Base-by-base conservation (phyloP, 2,113 vertebrate species). In the Carassius auratus region DNA sequence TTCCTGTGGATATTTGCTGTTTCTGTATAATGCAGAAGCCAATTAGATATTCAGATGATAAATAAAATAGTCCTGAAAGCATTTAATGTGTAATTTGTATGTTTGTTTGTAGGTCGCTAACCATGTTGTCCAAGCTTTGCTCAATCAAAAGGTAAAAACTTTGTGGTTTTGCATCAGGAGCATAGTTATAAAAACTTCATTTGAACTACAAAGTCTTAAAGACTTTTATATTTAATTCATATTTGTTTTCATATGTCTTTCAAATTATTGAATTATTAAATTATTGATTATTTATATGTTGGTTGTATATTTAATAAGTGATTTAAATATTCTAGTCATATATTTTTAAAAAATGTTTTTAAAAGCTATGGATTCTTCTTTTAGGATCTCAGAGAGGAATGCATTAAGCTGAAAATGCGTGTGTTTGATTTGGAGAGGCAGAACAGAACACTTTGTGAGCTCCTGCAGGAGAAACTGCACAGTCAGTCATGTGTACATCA, bases 381-480 rank as follows among this genome's bases (percentile, higher is more conserved):
- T 0, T 93, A 99, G 98, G 98, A 99, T 92, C 95, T 99, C 69
- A 93, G 98, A 0, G 97, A 99, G 90, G 97, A 99, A 90, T 99
- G 98, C 93, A 97, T 99, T 92, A 98, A 97, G 91, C 95, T 99
- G 91, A 98, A 99, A 92, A 98, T 97, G 92, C 90, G 97, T 30
- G 98, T 99, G 78, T 98, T 97, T 17, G 97, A 99, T 92, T 94
- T 99, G 92, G 98, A 99, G 91, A 92, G 96, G 48, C 98, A 99
- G 94, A 99, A 99, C 95, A 93, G 97, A 92, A 93, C 96, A 7
- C 95, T 99, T 45, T 98, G 96, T 0, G 94, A 97, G 88, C 96
- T 99, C 62, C 96, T 99, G 86, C 97, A 97, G 90, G 97, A 99
- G 94, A 98, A 97, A 83, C 93, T 98, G 80, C 96, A 97, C 87